phyloP scores from a whole-genome alignment of 2,888 invertebrate genomes.

The Bimastos eiseni region DNA sequence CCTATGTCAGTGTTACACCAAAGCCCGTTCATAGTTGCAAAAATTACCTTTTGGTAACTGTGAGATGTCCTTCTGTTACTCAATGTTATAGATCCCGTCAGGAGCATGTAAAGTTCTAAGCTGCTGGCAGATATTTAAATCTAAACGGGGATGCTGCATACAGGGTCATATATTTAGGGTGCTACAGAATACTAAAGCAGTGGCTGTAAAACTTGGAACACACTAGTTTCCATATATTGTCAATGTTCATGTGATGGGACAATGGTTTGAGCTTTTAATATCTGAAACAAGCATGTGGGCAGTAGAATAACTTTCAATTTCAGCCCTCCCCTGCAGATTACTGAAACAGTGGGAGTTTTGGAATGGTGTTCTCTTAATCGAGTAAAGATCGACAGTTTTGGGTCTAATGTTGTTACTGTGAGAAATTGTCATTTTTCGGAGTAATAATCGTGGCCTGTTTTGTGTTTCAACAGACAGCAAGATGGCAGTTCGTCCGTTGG shows the following conservation, averaged over 20 bases:
- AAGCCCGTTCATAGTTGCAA: background rate
- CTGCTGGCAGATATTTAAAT: background rate
- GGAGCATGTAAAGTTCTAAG: background rate
- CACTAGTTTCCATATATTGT: no score
- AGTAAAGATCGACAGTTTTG: no score
- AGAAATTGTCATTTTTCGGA: background rate
- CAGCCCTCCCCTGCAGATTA: background rate
- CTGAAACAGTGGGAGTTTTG: background rate
- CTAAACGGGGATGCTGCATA: background rate
- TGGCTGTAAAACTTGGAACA: no score
- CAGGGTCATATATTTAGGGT: no score
- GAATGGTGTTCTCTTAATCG: background rate
- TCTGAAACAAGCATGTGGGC: background rate
- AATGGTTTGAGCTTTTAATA: no score
- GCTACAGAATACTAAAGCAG: no score
- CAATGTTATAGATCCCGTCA: background rate
- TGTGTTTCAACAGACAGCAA: background rate
- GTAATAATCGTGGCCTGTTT: background rate
- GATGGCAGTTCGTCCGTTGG: constrained; percentile 56
- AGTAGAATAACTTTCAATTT: background rate
- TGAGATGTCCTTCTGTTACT: no score
- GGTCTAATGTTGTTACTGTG: background rate
- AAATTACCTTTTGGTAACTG: background rate
- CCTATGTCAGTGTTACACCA: background rate
- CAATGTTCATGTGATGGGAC: no score